Percentiles rank a stretch among this genome's conserved stretches.
Evolutionary conservation across 64 coral and sea anemone genomes (phyloP).

Genomic region (Stichodactyla mertensii): DNA sequence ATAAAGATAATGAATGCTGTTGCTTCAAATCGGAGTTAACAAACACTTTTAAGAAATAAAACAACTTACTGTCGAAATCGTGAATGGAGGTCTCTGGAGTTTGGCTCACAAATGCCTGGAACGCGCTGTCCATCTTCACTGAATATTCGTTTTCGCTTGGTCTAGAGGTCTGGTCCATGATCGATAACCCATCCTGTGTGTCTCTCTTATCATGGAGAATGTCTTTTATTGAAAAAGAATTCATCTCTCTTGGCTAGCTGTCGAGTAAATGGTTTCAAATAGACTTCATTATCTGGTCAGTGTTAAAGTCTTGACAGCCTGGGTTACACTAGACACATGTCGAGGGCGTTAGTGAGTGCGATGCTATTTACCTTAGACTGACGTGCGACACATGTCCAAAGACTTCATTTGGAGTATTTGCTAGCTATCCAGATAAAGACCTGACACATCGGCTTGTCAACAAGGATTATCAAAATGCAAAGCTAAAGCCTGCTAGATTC

Average conservation of each 20-base stretch:
- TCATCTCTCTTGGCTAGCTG: constrained; percentile 34
- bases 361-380: constrained; percentile 28
- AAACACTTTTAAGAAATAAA: neutral
- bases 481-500: constrained; percentile 4
- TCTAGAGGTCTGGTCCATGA: constrained; percentile 11
- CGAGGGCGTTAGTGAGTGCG: neutral
- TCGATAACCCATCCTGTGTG: constrained; percentile 16
- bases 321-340: constrained; percentile 35
- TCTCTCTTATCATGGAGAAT: constrained; percentile 27
- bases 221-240: constrained; percentile 41
- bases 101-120: constrained; percentile 5
- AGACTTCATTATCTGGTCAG: constrained; percentile 24
- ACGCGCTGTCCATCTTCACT: constrained; percentile 7
- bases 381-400: constrained; percentile 15
- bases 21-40: constrained; percentile 14
- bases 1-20: constrained; percentile 3
- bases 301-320: constrained; percentile 20
- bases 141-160: neutral
- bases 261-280: constrained; percentile 42
- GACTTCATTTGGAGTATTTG: constrained; percentile 29
- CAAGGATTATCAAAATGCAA: constrained; percentile 28
- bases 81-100: neutral
- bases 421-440: constrained; percentile 26
- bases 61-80: constrained; percentile 6
- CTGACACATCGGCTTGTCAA: constrained; percentile 23